phyloP scores from a whole-genome alignment of 2,888 invertebrate genomes.

The Drosophila testacea region DNA sequence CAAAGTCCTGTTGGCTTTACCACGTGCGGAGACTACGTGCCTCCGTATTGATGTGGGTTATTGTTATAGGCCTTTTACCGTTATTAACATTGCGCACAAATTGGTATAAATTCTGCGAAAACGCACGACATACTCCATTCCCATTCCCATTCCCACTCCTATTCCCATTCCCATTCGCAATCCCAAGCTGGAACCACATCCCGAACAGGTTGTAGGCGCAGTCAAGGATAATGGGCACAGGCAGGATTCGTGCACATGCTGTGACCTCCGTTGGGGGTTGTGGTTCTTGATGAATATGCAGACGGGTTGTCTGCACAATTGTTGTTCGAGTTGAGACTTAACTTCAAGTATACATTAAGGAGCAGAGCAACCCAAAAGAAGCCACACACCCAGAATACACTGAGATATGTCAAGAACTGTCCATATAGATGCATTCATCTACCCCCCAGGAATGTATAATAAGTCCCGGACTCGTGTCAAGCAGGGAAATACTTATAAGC shows the following conservation, averaged over 20 bases:
- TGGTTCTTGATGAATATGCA: conserved; percentile 35
- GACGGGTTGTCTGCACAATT: conserved; percentile 45
- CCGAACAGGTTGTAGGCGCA: conserved; percentile 56
- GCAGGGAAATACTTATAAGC: background rate
- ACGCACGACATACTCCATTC: conserved; percentile 51
- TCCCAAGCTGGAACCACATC: conserved; percentile 4
- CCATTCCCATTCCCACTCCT: background rate
- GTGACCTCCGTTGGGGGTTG: conserved; percentile 20
- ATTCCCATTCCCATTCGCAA: background rate
- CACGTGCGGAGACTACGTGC: conserved; percentile 75
- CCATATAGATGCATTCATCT: conserved; percentile 40
- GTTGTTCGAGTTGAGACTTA: conserved; percentile 27
- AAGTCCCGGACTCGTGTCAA: conserved; percentile 13
- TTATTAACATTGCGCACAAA: conserved; percentile 76
- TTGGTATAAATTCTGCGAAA: conserved; percentile 78
- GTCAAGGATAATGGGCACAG: conserved; percentile 48
- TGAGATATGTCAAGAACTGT: conserved; percentile 43
- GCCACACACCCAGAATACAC: background rate
- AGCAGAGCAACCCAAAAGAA: conserved; percentile 25
- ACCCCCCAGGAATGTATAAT: conserved; percentile 27
- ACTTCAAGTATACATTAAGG: conserved; percentile 47
- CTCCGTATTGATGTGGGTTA: conserved; percentile 77
- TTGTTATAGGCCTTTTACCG: conserved; percentile 78
- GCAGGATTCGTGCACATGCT: conserved; percentile 35
- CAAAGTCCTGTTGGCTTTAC: conserved; percentile 54